Conservation (phyloP, 2,888 invertebrate genomes). For the Athalia cordata region DNA sequence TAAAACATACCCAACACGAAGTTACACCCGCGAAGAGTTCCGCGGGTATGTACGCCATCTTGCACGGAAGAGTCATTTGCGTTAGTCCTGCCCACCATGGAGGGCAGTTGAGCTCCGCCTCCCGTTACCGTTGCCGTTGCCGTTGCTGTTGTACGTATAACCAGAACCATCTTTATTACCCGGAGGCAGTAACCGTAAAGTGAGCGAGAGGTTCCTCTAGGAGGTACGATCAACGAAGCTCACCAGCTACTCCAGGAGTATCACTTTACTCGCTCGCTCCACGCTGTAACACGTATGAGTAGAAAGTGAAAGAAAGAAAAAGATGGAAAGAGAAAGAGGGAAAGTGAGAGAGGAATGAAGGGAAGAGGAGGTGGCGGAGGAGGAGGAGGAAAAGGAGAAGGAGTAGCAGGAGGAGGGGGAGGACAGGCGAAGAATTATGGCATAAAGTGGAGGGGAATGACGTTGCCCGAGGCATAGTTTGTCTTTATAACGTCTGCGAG, state of each 20-base stretch:
- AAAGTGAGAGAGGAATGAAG: conserved; percentile 52
- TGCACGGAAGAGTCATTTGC: conserved; percentile 76
- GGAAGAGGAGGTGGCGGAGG: conserved; percentile 62
- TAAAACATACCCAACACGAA: conserved; percentile 59
- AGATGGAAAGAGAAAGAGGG: conserved; percentile 47
- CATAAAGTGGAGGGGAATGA: conserved; percentile 71
- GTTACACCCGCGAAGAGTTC: not conserved
- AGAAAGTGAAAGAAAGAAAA: conserved; percentile 49
- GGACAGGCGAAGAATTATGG: conserved; percentile 69
- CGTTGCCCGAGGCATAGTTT: conserved; percentile 72
- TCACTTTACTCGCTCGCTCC: no score
- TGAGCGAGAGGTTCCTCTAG: conserved; percentile 59
- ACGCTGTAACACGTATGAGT: conserved; percentile 54
- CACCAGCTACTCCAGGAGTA: no score
- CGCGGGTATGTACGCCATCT: conserved; percentile 73
- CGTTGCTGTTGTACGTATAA: conserved; percentile 59
- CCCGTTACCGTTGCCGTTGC: conserved; percentile 64
- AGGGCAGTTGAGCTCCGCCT: conserved; percentile 75
- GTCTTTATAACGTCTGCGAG: conserved; percentile 73
- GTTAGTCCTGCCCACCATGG: conserved; percentile 75
- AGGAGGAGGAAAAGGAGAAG: conserved; percentile 50
- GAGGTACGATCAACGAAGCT: no score
- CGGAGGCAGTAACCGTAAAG: conserved; percentile 70
- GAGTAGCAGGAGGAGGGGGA: conserved; percentile 53
- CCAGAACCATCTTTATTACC: conserved; percentile 75